Conservation (phyloP, 2,888 invertebrate genomes). For the Athetis lepigone region DNA sequence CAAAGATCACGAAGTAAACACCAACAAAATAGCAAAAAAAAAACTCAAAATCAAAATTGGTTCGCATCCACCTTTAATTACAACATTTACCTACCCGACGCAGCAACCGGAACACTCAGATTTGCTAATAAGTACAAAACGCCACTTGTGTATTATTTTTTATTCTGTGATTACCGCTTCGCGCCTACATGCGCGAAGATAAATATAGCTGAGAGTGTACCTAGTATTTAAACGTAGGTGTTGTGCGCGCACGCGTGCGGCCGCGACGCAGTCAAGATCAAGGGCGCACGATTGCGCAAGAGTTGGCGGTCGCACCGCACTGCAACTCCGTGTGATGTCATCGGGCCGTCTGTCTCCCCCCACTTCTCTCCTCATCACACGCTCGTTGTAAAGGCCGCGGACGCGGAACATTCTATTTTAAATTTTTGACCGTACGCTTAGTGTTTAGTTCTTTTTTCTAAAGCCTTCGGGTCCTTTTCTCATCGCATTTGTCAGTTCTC, state of each 20-base stretch:
- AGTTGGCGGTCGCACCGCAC: slow-evolving; percentile 88
- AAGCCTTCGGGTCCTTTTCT: slow-evolving; percentile 40
- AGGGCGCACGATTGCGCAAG: slow-evolving; percentile 90
- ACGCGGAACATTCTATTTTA: slow-evolving; percentile 86
- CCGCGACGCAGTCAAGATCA: slow-evolving; percentile 91
- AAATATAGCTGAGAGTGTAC: slow-evolving; percentile 84
- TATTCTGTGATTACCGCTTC: slow-evolving; percentile 80
- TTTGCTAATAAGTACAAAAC: slow-evolving; percentile 78
- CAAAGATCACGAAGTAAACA: slow-evolving; percentile 1
- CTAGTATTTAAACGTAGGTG: slow-evolving; percentile 79
- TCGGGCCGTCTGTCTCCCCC: slow-evolving; percentile 80
- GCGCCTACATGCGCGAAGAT: slow-evolving; percentile 85
- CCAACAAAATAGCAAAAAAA: slow-evolving; percentile 38
- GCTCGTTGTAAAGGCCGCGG: slow-evolving; percentile 81
- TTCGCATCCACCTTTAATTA: slow-evolving; percentile 69
- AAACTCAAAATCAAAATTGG: slow-evolving; percentile 56
- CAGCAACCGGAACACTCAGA: slow-evolving; percentile 78
- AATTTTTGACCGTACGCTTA: slow-evolving; percentile 70
- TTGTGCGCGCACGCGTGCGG: slow-evolving; percentile 85
- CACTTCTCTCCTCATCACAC: slow-evolving; percentile 73
- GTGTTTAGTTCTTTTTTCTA: slow-evolving; percentile 49
- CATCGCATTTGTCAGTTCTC: slow-evolving; percentile 35
- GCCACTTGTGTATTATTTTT: slow-evolving; percentile 74
- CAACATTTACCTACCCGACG: slow-evolving; percentile 68
- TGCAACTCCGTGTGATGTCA: slow-evolving; percentile 89